These are phyloP conservation scores for Peromyscus leucopus DNA, from an alignment of 2,113 vertebrate species.

Conservation along the genomic window DNA sequence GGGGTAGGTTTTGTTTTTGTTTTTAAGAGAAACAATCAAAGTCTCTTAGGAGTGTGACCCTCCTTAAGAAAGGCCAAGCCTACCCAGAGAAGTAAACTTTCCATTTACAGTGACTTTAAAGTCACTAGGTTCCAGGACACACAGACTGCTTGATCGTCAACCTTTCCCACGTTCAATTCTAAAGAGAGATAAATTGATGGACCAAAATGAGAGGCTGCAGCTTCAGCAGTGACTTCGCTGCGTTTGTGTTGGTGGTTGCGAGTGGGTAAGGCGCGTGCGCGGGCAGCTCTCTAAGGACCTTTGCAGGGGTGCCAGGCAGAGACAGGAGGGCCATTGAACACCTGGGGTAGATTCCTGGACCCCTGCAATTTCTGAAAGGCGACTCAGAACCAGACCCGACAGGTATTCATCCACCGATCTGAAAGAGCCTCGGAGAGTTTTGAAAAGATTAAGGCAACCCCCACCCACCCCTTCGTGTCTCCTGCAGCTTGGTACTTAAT, in stretches of 20 bases:
- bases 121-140: neutral
- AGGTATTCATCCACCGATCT: neutral
- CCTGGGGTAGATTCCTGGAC: too few relatives aligned
- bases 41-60: neutral
- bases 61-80: slow-evolving; percentile 1
- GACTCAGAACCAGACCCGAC: neutral
- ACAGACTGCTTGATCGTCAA: neutral
- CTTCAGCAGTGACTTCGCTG: neutral
- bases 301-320: neutral
- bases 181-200: neutral
- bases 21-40: neutral
- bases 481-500: neutral
- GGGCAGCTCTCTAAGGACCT: neutral
- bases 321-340: neutral
- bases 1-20: neutral
- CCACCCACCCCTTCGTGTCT: fast-evolving
- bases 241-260: neutral
- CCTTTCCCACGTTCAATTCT: neutral
- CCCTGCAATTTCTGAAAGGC: neutral
- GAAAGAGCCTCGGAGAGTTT: neutral
- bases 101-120: neutral
- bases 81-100: neutral
- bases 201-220: neutral
- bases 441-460: neutral
- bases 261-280: neutral